Conservation (phyloP, 2,888 invertebrate genomes). For the Lochmaea crataegi region DNA sequence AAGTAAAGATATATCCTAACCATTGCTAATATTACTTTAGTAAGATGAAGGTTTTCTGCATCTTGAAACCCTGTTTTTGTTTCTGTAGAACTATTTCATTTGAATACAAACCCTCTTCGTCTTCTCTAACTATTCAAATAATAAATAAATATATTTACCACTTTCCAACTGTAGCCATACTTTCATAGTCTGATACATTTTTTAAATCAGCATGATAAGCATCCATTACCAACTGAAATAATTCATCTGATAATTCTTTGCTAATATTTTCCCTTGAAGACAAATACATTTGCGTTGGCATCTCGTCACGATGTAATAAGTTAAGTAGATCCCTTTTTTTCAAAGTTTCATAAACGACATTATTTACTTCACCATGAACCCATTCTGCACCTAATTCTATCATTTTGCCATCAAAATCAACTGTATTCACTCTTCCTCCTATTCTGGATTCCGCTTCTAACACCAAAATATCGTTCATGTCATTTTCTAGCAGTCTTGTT, state of each 20-base stretch:
- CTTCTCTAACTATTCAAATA: no score
- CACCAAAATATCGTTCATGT: constrained; percentile 65
- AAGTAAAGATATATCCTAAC: no score
- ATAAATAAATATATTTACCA: constrained; percentile 9
- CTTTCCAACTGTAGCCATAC: constrained; percentile 5
- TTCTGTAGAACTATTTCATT: no score
- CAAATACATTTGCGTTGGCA: constrained; percentile 31
- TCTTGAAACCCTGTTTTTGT: no score
- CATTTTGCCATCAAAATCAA: constrained; percentile 47
- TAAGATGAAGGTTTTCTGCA: no score
- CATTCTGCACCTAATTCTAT: constrained; percentile 61
- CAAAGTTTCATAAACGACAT: constrained; percentile 58
- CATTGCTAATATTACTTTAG: no score
- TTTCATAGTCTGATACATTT: neutral
- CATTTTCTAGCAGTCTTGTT: constrained; percentile 64
- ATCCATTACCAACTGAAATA: neutral
- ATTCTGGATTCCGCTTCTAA: constrained; percentile 61
- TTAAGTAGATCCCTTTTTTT: constrained; percentile 54
- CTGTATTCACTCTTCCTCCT: constrained; percentile 59
- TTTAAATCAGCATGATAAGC: neutral
- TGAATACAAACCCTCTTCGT: no score
- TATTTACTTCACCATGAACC: constrained; percentile 61
- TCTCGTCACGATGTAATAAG: constrained; percentile 48
- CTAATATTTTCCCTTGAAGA: constrained; percentile 39
- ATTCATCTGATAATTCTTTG: constrained; percentile 25